phyloP scores from a whole-genome alignment of 2,797 vertebrate species.

The Chanos chanos region DNA sequence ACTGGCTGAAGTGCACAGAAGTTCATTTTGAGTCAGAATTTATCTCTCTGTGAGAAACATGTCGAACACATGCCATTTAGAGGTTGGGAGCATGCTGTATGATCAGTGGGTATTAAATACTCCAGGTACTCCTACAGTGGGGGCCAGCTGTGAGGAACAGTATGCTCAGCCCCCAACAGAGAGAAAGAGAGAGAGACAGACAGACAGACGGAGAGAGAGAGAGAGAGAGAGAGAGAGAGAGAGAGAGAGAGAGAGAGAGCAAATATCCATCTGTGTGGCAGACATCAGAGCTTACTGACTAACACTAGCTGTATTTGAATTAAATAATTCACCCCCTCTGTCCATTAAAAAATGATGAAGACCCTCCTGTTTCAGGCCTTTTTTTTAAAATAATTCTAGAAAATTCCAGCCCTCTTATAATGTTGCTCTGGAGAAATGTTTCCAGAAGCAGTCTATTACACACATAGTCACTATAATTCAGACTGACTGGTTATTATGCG shows the following conservation, averaged over 20 bases:
- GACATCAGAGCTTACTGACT: background rate
- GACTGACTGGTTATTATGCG: no score
- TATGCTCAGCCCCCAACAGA: slow-evolving; percentile 19
- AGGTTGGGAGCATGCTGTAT: background rate
- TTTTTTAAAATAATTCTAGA: no score
- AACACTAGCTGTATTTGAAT: background rate
- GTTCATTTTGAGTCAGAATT: no score
- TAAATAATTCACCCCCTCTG: no score
- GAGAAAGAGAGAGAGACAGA: background rate
- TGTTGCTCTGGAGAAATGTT: no score
- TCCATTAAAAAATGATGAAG: no score
- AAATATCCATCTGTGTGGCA: background rate
- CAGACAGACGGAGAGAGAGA: background rate
- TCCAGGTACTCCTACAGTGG: slow-evolving; percentile 19
- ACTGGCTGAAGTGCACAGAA: no score
- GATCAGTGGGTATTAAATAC: slow-evolving; percentile 26
- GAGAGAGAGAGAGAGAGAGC: background rate
- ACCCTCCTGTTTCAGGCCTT: no score
- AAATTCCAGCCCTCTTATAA: no score
- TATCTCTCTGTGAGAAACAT: no score
- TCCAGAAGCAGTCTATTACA: no score
- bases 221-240: background rate
- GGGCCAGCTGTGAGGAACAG: slow-evolving; percentile 30
- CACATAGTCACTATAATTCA: no score
- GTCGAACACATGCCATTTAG: background rate